These are phyloP conservation scores for Syrmaticus mikado DNA, from an alignment of 2,113 vertebrate species.

Conservation along the genomic window DNA sequence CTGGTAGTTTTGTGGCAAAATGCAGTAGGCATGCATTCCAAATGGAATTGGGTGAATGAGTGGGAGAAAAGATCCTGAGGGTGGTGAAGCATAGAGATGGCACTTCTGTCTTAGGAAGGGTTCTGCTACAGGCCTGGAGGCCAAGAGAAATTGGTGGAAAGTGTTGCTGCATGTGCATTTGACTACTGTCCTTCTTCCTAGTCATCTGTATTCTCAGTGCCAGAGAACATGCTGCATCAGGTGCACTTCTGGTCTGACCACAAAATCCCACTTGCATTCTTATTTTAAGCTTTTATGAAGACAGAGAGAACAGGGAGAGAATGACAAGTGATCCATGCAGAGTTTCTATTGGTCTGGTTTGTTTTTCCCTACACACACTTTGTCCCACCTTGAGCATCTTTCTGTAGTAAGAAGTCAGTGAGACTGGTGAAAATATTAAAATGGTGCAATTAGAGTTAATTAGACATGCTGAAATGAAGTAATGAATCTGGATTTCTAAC, in stretches of 20 bases:
- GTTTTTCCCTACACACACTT: neutral
- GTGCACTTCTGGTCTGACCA: neutral
- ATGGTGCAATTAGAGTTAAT: neutral
- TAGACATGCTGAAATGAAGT: neutral
- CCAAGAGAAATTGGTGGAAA: neutral
- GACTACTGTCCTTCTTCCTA: neutral
- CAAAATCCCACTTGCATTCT: neutral
- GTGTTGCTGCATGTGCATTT: neutral
- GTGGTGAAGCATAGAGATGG: neutral
- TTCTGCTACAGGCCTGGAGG: neutral
- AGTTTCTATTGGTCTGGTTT: neutral
- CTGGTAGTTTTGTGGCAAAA: neutral
- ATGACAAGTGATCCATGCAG: neutral
- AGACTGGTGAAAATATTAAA: neutral
- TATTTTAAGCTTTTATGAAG: neutral
- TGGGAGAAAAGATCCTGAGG: neutral
- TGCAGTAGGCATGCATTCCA: fast-evolving
- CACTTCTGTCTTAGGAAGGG: neutral
- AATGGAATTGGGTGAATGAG: neutral
- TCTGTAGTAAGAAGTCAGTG: neutral
- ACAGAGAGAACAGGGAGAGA: neutral
- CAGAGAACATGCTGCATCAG: neutral
- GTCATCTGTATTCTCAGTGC: neutral
- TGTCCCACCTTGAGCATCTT: neutral
- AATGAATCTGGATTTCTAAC: neutral